Conservation (phyloP, 1,140 invertebrate genomes). For the Sitophilus oryzae region DNA sequence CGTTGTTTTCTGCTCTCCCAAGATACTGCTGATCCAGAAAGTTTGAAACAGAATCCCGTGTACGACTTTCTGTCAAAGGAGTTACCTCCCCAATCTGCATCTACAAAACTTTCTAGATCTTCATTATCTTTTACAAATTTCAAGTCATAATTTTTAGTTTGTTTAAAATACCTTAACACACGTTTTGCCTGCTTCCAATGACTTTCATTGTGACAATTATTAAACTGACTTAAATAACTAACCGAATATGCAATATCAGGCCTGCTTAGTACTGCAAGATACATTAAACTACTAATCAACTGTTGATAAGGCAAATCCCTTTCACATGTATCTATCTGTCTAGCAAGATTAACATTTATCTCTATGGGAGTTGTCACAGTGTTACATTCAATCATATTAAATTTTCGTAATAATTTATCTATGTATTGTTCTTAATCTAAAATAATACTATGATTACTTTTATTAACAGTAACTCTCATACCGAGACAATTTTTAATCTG, state of each 20-base stretch:
- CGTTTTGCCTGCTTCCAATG: conserved; percentile 43
- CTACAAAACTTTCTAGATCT: conserved; percentile 35
- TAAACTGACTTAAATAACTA: conserved; percentile 41
- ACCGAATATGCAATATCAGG: conserved; percentile 47
- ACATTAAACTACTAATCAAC: conserved; percentile 44
- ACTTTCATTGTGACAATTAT: conserved; percentile 28
- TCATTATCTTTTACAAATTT: conserved; percentile 12
- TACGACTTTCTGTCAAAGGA: conserved; percentile 30
- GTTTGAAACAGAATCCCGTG: conserved; percentile 33
- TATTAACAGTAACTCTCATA: conserved; percentile 11
- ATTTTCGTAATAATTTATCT: conserved; percentile 23
- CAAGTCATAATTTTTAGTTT: conserved; percentile 31
- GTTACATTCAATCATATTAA: conserved; percentile 22
- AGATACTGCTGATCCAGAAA: conserved; percentile 24
- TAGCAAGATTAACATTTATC: conserved; percentile 3
- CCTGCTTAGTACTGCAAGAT: conserved; percentile 42
- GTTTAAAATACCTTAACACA: conserved; percentile 43
- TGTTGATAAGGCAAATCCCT: conserved; percentile 37
- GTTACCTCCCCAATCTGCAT: conserved; percentile 46
- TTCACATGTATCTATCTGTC: too few species aligned
- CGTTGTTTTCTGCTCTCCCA: conserved; percentile 35
- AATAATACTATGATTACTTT: neutral
- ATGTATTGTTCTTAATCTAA: conserved; percentile 27
- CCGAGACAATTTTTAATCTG: conserved; percentile 25
- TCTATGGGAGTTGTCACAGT: conserved; percentile 14